A percentile compares a stretch with the other conserved stretches of the same genome.
Conservation (phyloP, 2,797 vertebrate genomes). For the Apogon talboti region DNA sequence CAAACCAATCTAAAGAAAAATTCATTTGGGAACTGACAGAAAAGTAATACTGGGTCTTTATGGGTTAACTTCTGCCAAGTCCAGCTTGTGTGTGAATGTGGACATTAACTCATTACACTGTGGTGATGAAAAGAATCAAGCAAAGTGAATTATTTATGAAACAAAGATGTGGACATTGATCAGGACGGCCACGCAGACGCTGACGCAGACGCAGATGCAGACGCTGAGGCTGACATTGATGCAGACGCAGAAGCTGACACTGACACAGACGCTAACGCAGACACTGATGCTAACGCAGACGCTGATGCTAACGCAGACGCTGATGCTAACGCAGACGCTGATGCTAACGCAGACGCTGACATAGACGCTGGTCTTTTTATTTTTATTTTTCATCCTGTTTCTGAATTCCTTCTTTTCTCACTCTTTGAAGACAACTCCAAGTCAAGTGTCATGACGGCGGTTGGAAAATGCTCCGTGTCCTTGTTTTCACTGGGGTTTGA, state of each 20-base stretch:
- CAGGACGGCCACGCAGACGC: neutral
- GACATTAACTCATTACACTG: neutral
- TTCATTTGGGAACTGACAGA: no score
- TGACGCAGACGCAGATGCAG: no score
- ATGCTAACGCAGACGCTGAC: no score
- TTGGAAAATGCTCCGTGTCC: neutral
- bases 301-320: no score
- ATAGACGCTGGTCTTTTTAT: no score
- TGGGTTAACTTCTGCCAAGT: neutral
- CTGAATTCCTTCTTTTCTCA: slow-evolving; percentile 16
- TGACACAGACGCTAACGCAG: no score
- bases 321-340: no score
- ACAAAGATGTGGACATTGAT: slow-evolving; percentile 29
- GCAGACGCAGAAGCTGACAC: no score
- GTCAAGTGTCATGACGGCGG: neutral
- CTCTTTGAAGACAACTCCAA: slow-evolving; percentile 36
- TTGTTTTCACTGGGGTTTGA: neutral
- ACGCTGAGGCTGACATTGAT: no score
- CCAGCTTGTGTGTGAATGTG: slow-evolving; percentile 3
- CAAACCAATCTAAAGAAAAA: no score
- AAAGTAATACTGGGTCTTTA: no score
- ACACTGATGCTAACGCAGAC: no score
- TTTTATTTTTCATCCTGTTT: slow-evolving; percentile 13
- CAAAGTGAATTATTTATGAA: slow-evolving; percentile 45
- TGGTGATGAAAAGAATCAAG: slow-evolving; percentile 12